A percentile compares a stretch with the other conserved stretches of the same genome.
phyloP scores from a whole-genome alignment of 1,140 invertebrate genomes.

The Halyomorpha halys region DNA sequence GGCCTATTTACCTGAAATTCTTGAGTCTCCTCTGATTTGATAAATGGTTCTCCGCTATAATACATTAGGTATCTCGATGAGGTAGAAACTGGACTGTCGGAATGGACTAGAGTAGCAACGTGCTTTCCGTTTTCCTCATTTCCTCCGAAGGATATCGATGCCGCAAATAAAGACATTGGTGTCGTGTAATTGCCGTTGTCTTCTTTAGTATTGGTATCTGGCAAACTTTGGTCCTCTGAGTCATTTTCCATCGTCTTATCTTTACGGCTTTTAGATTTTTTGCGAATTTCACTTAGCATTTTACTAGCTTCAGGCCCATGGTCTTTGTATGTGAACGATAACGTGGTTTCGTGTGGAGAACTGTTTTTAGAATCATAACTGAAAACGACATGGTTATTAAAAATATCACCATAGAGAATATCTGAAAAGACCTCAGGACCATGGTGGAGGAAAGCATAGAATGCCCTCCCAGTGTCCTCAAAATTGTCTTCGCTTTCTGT shows the following conservation, averaged over 20 bases:
- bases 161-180: constrained; percentile 37
- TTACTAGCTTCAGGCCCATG: background rate
- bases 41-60: constrained; percentile 33
- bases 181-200: too few relatives aligned
- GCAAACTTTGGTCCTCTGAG: too few relatives aligned
- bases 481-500: constrained; percentile 38
- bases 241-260: too few relatives aligned
- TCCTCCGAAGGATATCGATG: constrained; percentile 41
- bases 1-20: constrained; percentile 7
- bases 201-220: too few relatives aligned
- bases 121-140: constrained; percentile 37
- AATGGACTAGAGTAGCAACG: constrained; percentile 40
- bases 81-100: constrained; percentile 41
- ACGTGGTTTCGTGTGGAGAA: constrained; percentile 29
- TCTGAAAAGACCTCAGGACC: constrained; percentile 30
- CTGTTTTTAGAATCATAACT: constrained; percentile 31
- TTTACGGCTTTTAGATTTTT: too few relatives aligned
- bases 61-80: constrained; percentile 40
- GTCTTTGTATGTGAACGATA: constrained; percentile 20
- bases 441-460: constrained; percentile 12
- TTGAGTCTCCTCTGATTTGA: constrained; percentile 27
- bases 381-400: constrained; percentile 27
- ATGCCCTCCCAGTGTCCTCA: constrained; percentile 31
- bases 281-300: too few relatives aligned
- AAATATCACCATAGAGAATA: constrained; percentile 29